Base-by-base conservation (phyloP, 2,113 vertebrate genomes). In the Alaudala cheleensis region DNA sequence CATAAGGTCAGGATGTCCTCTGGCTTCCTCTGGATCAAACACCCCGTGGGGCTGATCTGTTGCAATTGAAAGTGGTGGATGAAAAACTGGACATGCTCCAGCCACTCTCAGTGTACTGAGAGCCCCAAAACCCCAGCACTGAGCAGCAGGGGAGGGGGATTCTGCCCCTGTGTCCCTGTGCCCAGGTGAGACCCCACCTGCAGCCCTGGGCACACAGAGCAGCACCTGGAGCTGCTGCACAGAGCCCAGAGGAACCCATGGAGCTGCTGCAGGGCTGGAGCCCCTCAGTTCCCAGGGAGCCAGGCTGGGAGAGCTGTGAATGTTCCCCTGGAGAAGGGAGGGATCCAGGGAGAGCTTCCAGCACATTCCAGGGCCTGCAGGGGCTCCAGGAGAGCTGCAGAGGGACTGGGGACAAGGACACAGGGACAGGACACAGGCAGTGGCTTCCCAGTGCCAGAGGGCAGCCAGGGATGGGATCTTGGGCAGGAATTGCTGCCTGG, bases 231-330 rank as follows among this genome's bases (percentile, higher is more conserved):
- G 54, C 47, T 53, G 37, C 62, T 67, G 53, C 1, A 9, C 1
- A 9, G 26, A 34, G 5, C 0, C 47, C 74, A 78, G 64, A 60
- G 45, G 31, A 33, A 0, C 0, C 33, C 45, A 0, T 0, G 0
- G 83, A 67, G 72, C 19, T 86, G 54, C 54, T 86, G 2, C 81
- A 86, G 83, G 62, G 51, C 60, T 57, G 70, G 50, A 73, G 49
- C 33, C 26, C 57, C 51, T 81, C 40, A 4, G 44, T 0, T 49
- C 79, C 9, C 45, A 28, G 39, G 60, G 40, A 74, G 0, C 34
- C 71, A 31, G 71, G 10, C 34, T 66, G 71, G 71, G 34, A 58
- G 44, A 76, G 51, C 60, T 66, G 71, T 60, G 42, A 0, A 0
- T 10, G 70, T 0, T 40, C 60, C 0, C 20, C 20, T 57, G 51